Conservation (phyloP, 1,140 invertebrate genomes). For the Diuraphis noxia region DNA sequence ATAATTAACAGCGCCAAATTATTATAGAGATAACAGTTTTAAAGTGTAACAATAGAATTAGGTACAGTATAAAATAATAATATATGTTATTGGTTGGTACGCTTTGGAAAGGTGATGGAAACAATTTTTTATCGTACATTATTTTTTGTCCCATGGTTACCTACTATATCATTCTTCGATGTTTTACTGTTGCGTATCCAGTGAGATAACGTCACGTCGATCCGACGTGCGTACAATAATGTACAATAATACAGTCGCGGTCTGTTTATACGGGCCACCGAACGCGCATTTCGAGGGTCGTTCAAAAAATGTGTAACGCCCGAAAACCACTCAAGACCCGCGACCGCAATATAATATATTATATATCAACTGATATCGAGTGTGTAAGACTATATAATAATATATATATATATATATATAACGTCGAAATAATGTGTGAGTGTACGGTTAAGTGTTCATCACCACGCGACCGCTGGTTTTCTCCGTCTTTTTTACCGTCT, state of each 20-base stretch:
- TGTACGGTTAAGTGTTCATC: background rate
- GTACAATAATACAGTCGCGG: background rate
- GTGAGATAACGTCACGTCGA: background rate
- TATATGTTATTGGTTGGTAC: background rate
- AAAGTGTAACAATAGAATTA: background rate
- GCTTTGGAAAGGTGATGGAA: background rate
- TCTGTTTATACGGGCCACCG: background rate
- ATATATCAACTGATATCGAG: background rate
- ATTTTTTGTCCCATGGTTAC: background rate
- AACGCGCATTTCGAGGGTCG: background rate
- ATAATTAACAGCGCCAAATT: background rate
- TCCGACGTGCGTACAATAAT: background rate
- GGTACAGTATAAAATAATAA: no score
- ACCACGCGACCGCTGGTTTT: background rate
- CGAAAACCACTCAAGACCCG: conserved; percentile 36
- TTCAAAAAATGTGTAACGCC: conserved; percentile 22
- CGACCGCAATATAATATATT: background rate
- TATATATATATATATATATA: background rate
- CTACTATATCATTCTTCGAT: background rate
- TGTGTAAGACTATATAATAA: background rate
- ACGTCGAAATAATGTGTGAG: background rate
- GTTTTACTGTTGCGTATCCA: background rate
- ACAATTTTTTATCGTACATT: background rate
- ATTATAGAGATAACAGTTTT: background rate
- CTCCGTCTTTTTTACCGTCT: background rate